Evolutionary conservation across 2,113 vertebrate species (phyloP), one percentile per base, ranked within the genome.

Genomic region (Catharus bicknelli): DNA sequence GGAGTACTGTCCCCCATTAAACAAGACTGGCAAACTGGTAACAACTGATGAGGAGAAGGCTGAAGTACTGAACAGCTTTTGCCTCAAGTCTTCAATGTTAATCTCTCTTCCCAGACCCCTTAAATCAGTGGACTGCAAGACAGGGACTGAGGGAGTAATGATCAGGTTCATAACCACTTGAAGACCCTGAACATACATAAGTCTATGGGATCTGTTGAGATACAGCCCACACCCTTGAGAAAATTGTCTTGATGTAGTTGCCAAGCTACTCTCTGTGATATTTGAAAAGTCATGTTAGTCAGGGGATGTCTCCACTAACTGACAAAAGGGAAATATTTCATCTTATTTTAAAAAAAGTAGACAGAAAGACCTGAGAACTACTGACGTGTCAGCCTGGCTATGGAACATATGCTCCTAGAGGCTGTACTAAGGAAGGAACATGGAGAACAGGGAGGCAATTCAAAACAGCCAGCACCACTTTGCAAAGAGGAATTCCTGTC

Each of bases 1-100:
- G 13, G 8, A 7, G 12, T 34, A 50, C 8, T 2, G 1, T 36
- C 2, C 6, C 14, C 7, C 2, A 1, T 14, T 57, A 57, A 70
- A 30, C 13, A 57, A 2, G 34, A 17, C 36, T 67, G 29, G 15
- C 9, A 51, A 57, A 47, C 36, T 26, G 16, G 16, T 40, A 73
- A 25, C 5, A 55, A 51, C 3, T 8, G 12, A 38, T 3, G 7
- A 57, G 20, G 32, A 67, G n/a, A 63, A 54, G 14, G 14, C 26
- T 62, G 53, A 86, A 38, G 7, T 25, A 78, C 10, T 10, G 30
- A 26, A 17, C 16, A 55, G 13, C 12, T 63, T 66, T 69, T 78
- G 8, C 16, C 8, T 78, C 21, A 77, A 77, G 15, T 17, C 7
- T 77, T 67, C 38, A 47, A 5, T 40, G 8, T 7, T 34, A 53